Evolutionary conservation across 2,797 vertebrate species (phyloP), one percentile per base, ranked within the genome.

Genomic region (Petrocephalus schoutedeni): DNA sequence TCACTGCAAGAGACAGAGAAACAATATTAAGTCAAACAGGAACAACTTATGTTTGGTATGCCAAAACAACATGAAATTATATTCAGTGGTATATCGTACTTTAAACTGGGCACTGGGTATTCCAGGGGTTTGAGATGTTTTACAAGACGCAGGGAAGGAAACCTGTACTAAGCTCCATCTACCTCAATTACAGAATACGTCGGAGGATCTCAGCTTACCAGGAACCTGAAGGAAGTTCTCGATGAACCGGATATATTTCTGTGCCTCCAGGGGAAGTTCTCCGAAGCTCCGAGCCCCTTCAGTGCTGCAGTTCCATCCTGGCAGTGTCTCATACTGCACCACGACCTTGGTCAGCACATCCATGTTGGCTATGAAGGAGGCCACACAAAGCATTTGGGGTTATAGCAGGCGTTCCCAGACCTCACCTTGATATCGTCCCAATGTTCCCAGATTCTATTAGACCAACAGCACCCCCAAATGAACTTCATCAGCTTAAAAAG

Each of bases 171-270:
- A 80, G 45, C 21, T 84, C 45, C 80, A 53, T 54, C 80, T 23
- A 51, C 21, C 2, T 54, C 28, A 28, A n/a, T 9, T n/a, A 45
- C 3, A 0, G 77, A 51, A 51, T 84, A 59, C 3, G 51, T 3
- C 10, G 16, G 23, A 41, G 32, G 6, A 58, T 41, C 28, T 41
- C 1, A 32, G 56, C 88, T 80, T 90, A 97, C 96, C 96, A 93
- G 96, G 96, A 88, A 96, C 93, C 89, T 95, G 93, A 59, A 97
- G 92, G 89, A 96, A 95, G 57, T 95, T 88, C 91, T 97, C 95
- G 0, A 97, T 96, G 91, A 96, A 97, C 16, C 1, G 91, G 88
- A 97, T 92, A 90, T 96, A 97, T 3, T 45, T 87, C 32, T 96
- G 95, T 2, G 96, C 96, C 89, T 96, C 90, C 0, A 89, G 0